phyloP scores from a whole-genome alignment of 2,797 vertebrate genomes.

The Mormyrus hasselquistii region DNA sequence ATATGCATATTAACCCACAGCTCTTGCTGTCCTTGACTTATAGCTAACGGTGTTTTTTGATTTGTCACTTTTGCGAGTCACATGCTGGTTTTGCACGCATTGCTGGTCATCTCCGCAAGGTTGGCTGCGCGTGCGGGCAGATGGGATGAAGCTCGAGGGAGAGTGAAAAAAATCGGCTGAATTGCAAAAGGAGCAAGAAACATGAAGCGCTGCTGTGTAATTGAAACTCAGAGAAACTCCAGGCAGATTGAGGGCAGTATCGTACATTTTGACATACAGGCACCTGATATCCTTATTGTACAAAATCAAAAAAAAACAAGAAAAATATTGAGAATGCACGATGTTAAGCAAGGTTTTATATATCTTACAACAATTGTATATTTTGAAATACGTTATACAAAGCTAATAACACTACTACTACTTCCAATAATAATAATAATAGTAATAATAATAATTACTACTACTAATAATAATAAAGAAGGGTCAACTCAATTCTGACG shows the following conservation, averaged over 20 bases:
- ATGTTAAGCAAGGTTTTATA: not conserved
- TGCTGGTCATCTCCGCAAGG: not conserved
- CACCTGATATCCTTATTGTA: not conserved
- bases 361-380: not conserved
- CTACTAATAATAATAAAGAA: not conserved
- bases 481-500: no score
- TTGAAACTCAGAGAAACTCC: not conserved
- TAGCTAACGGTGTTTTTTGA: not conserved
- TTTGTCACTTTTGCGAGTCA: constrained; percentile 8
- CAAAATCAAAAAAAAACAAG: not conserved
- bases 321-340: not conserved
- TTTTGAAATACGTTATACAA: not conserved
- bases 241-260: not conserved
- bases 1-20: not conserved
- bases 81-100: constrained; percentile 24
- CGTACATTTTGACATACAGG: not conserved
- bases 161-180: not conserved
- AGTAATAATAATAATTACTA: no score
- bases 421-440: not conserved
- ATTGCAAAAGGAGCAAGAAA: not conserved
- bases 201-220: not conserved
- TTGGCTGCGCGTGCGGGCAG: constrained; percentile 31
- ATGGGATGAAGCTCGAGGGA: constrained; percentile 38
- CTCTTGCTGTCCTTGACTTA: not conserved
- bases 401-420: not conserved